A percentile compares a stretch with the other conserved stretches of the same genome.
Evolutionary conservation across 2,113 vertebrate genomes (phyloP).

Genomic region (Sinocyclocheilus grahami): DNA sequence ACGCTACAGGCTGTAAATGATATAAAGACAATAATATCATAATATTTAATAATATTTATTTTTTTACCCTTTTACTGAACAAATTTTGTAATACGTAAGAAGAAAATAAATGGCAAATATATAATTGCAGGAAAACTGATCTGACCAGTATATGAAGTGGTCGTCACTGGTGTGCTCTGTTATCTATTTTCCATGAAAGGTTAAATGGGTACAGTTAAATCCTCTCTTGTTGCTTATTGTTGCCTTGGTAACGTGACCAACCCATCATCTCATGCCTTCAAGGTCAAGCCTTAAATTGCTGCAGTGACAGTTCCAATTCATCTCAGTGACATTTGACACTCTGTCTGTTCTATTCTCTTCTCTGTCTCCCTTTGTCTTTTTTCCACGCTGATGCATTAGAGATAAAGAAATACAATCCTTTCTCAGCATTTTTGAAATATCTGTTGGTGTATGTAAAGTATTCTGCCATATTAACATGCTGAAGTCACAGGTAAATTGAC

Average conservation of each 20-base stretch:
- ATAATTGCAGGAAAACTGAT: neutral
- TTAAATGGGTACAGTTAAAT: too few species aligned
- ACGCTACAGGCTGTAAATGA: too few species aligned
- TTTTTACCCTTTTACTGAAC: neutral
- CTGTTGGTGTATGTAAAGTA: neutral
- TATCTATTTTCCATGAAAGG: neutral
- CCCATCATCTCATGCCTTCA: slow-evolving; percentile 26
- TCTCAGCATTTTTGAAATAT: neutral
- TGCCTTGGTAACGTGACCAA: slow-evolving; percentile 21
- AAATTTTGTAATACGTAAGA: neutral
- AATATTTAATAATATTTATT: too few species aligned
- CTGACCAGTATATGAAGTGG: neutral
- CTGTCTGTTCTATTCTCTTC: slow-evolving; percentile 2
- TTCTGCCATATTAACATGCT: neutral
- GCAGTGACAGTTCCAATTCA: slow-evolving; percentile 34
- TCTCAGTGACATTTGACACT: slow-evolving; percentile 34
- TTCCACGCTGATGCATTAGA: neutral
- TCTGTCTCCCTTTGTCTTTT: neutral
- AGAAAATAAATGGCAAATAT: neutral
- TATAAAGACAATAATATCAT: too few species aligned
- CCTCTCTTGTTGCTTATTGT: neutral
- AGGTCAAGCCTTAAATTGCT: slow-evolving; percentile 43
- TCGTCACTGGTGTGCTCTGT: neutral
- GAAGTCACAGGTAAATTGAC: neutral
- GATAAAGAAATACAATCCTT: neutral